Conservation (phyloP, 2,888 invertebrate genomes). For the Xanthia icteritia region DNA sequence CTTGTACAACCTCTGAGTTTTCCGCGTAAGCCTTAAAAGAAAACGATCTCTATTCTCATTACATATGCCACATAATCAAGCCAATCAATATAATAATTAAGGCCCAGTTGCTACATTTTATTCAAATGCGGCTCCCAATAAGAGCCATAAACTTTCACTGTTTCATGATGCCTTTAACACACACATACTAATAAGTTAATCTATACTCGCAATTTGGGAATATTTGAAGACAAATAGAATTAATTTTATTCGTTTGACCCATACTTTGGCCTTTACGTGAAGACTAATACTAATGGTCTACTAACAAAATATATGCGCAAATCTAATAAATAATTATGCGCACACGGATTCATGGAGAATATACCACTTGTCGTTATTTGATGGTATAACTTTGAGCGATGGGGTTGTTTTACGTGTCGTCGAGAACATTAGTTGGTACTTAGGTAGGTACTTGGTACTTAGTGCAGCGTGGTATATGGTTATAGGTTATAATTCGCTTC, state of each 20-base stretch:
- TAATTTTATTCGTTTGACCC: constrained; percentile 32
- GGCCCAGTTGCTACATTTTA: constrained; percentile 57
- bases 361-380: constrained; percentile 45
- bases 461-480: constrained; percentile 19
- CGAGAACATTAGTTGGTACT: constrained; percentile 24
- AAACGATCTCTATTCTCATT: constrained; percentile 48
- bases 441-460: background rate
- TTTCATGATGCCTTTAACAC: constrained; percentile 57
- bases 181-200: constrained; percentile 53
- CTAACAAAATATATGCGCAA: constrained; percentile 54
- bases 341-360: constrained; percentile 46
- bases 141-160: constrained; percentile 63
- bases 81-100: constrained; percentile 64
- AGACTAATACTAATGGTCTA: constrained; percentile 13
- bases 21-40: constrained; percentile 50
- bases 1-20: constrained; percentile 39
- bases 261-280: background rate
- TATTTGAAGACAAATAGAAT: constrained; percentile 43
- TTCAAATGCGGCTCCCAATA: constrained; percentile 60
- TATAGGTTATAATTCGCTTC: constrained; percentile 16
- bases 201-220: constrained; percentile 13
- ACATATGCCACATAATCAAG: constrained; percentile 65
- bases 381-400: constrained; percentile 46
- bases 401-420: constrained; percentile 39
- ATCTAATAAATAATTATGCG: constrained; percentile 50